These are phyloP conservation scores for Trissolcus japonicus DNA, from an alignment of 2,888 invertebrate species.

Conservation along the genomic window DNA sequence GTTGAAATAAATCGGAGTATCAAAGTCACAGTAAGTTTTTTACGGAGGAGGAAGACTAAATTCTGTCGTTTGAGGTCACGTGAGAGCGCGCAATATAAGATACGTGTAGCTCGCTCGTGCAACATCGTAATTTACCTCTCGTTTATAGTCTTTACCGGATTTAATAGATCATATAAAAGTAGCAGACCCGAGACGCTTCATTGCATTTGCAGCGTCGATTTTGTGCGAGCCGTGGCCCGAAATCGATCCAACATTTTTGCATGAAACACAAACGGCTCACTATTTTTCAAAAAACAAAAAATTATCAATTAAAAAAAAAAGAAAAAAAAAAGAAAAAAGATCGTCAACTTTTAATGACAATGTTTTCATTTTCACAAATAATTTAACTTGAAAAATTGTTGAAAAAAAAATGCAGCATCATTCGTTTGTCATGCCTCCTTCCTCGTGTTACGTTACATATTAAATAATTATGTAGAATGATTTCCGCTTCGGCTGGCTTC, in stretches of 20 bases:
- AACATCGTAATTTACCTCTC: conserved; percentile 59
- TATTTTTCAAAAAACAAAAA: not conserved
- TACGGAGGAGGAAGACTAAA: conserved; percentile 54
- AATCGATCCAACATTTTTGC: not conserved
- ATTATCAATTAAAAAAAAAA: not conserved
- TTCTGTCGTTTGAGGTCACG: conserved; percentile 55
- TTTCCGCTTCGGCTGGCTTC: conserved; percentile 24
- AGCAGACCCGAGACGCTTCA: conserved; percentile 40
- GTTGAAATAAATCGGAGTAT: not conserved
- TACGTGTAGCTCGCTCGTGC: conserved; percentile 53
- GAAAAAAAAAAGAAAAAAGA: not conserved
- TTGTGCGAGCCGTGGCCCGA: conserved; percentile 24
- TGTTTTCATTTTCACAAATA: conserved; percentile 1
- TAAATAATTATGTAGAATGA: conserved; percentile 34
- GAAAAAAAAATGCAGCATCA: conserved; percentile 23
- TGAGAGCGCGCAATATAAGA: conserved; percentile 52
- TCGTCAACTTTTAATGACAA: not conserved
- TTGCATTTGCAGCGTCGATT: conserved; percentile 35
- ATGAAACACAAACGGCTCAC: not conserved
- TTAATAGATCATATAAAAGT: conserved; percentile 56
- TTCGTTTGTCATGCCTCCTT: conserved; percentile 28
- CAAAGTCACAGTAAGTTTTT: conserved; percentile 53
- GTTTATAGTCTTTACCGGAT: conserved; percentile 59
- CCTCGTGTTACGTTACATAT: conserved; percentile 38
- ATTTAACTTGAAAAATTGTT: conserved; percentile 10